Base-by-base conservation (phyloP, 2,888 invertebrate genomes). In the Gibbula magus region DNA sequence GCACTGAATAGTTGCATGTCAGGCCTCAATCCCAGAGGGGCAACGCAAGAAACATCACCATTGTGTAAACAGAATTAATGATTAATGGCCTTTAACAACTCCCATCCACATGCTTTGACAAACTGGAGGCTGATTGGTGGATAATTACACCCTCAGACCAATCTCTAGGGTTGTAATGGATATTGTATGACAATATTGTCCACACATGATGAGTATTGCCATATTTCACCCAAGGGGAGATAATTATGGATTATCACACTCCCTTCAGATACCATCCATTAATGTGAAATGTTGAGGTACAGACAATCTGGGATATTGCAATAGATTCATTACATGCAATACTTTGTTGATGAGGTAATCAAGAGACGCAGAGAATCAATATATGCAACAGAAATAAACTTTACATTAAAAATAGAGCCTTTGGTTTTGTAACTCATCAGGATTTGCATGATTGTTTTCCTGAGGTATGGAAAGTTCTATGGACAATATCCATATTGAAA, bases 31-130 rank as follows among this genome's bases (percentile, higher is more conserved):
- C 61, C 29, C 18, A 25, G 16, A 25, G 25, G 25, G 29, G 18
- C 61, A 29, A 5, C 29, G 61, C 61, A 29, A 61, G 61, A 29
- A 13, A 29, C 29, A 61, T 61, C n/a, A 61, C 29, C 29, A 16
- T 32, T 61, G 61, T 22, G 25, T 18, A 61, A 61, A 61, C 61
- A 61, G 25, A 29, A 61, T 61, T 32, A 61, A 61, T 29, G 25
- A 61, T 61, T 61, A 61, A 61, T 61, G 61, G 61, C 13, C n/a
- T 61, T 61, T 61, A 61, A 61, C 61, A 61, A 61, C 61, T 32
- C 25, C 16, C n/a, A 29, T 61, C 25, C 61, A 61, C 61, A 61
- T 18, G 61, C 61, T 25, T 61, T 61, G 22, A 61, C 61, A 61
- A 22, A 61, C 10, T 61, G 29, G 29, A 61, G 29, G 8, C 25